Evolutionary conservation across 2,888 invertebrate species (phyloP), one percentile per base, ranked within the genome.

Genomic region (Tenthredo amoena): DNA sequence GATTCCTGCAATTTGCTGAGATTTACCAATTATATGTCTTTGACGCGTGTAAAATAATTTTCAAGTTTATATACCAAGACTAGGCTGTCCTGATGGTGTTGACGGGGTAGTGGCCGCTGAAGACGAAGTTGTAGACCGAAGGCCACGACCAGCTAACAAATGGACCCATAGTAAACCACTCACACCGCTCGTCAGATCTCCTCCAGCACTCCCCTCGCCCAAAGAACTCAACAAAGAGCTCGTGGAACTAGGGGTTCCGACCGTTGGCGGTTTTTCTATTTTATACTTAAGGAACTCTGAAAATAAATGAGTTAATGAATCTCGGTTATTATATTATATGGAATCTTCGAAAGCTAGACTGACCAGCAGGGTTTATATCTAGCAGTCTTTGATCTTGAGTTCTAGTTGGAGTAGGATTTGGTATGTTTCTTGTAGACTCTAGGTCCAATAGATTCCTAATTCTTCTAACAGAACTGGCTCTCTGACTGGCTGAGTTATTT

Each of bases 151-250:
- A 1, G 98, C 98, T 68, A 98, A 93, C 84, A 98, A 94, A 92
- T 98, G 98, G 21, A 98, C 97, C 97, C 98, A 98, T 6, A 98
- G 94, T 95, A 98, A 96, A 9, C 98, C 98, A 83, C 97, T 98
- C 18, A 98, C 96, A 0, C 97, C 96, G 77, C 94, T 94, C 0
- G 95, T 94, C 86, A 93, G 88, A 87, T 93, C 93, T 31, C 91
- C 91, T 76, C 90, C 87, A n/a, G 90, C 89, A 15, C 89, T 90
- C 74, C 87, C 88, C 26, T 93, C 93, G 31, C 92, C 92, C 77
- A 93, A 90, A 15, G 93, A 92, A 87, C 93, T 93, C 89, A 93
- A 88, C 50, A 93, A 89, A 47, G 93, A 93, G 86, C 93, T 93
- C 84, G 95, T 95, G 74, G 95, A 95, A 71, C 94, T 95, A 84